Conservation (phyloP, 2,888 invertebrate species). For the Hyposoter didymator region DNA sequence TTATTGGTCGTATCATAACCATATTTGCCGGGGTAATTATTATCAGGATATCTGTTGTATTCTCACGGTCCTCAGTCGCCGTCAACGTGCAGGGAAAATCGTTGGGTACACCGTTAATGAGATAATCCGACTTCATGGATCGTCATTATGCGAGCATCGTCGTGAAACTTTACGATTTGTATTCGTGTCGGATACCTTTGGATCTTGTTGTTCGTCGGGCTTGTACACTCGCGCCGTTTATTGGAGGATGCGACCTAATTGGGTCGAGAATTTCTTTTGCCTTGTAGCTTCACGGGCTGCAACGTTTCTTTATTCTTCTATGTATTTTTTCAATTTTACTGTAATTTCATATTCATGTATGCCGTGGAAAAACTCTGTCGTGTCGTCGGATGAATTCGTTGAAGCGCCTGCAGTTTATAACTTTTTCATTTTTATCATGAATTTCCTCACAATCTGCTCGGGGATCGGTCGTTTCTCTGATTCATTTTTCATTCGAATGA, state of each 20-base stretch:
- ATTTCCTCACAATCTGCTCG: neutral
- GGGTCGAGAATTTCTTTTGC: neutral
- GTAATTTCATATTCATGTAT: neutral
- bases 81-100: neutral
- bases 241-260: neutral
- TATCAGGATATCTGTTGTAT: slow-evolving; percentile 11
- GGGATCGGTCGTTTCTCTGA: neutral
- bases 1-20: slow-evolving; percentile 23
- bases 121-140: slow-evolving; percentile 41
- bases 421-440: neutral
- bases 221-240: neutral
- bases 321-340: neutral
- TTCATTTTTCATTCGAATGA: neutral
- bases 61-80: neutral
- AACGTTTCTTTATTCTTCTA: neutral
- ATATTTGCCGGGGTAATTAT: slow-evolving; percentile 4
- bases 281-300: neutral
- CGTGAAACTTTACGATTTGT: slow-evolving; percentile 24
- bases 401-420: neutral
- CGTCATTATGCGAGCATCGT: neutral
- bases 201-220: neutral
- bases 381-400: neutral
- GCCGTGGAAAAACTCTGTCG: neutral
- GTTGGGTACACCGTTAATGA: slow-evolving; percentile 37
- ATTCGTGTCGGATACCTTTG: neutral